phyloP scores from a whole-genome alignment of 2,888 invertebrate genomes.

The Eilema griseolum region DNA sequence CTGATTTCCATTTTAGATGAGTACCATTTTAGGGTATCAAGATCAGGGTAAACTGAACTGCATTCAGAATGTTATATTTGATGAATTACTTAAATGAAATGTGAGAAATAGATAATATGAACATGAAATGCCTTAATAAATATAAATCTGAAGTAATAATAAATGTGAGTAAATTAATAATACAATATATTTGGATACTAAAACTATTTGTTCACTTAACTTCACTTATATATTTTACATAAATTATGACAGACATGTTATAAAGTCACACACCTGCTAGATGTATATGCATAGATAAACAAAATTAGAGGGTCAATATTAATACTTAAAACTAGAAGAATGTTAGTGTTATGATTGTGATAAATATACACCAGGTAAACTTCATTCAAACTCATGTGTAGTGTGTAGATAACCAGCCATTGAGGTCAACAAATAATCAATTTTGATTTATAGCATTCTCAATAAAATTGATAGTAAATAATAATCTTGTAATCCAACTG shows the following conservation, averaged over 20 bases:
- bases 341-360: slow-evolving; percentile 27
- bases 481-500: neutral
- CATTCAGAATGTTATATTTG: no score
- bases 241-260: neutral
- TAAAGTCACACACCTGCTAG: neutral
- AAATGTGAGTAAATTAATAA: neutral
- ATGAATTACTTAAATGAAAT: no score
- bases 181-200: neutral
- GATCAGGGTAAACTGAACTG: no score
- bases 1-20: no score
- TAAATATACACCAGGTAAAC: slow-evolving; percentile 23
- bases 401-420: neutral
- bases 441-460: neutral
- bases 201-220: neutral
- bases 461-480: neutral
- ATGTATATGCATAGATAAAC: neutral
- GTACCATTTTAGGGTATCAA: no score
- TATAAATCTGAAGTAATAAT: neutral
- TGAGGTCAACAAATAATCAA: slow-evolving; percentile 1
- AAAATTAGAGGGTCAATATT: neutral
- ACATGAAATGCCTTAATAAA: neutral
- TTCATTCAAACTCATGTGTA: slow-evolving; percentile 33
- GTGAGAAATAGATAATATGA: no score
- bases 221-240: neutral
- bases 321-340: slow-evolving; percentile 12